phyloP scores from a whole-genome alignment of 1,140 invertebrate genomes.

The Papilio dardanus region DNA sequence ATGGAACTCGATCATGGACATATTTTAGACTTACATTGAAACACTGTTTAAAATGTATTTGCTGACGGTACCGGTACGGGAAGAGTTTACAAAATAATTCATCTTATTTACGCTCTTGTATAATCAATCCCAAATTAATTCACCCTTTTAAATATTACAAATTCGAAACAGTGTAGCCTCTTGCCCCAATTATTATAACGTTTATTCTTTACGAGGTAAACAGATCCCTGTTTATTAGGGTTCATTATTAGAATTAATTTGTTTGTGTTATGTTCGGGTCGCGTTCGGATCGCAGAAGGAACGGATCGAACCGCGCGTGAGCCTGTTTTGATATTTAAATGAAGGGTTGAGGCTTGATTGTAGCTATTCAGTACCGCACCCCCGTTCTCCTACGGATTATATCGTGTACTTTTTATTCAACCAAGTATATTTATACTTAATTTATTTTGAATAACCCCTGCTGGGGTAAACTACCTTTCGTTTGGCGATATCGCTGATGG shows the following conservation, averaged over 20 bases:
- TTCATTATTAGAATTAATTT: constrained; percentile 81
- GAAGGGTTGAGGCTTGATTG: constrained; percentile 72
- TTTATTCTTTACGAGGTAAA: constrained; percentile 80
- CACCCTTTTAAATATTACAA: constrained; percentile 66
- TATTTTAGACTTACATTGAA: not conserved
- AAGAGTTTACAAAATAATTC: not conserved
- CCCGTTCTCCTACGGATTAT: too few relatives aligned
- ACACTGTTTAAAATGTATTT: not conserved
- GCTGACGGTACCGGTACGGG: not conserved
- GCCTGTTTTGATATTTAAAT: constrained; percentile 81
- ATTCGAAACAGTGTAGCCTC: constrained; percentile 73
- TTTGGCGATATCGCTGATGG: too few relatives aligned
- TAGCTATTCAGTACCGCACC: constrained; percentile 59
- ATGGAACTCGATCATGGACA: not conserved
- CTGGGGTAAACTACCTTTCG: too few relatives aligned
- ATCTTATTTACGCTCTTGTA: constrained; percentile 45
- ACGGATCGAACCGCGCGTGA: constrained; percentile 60
- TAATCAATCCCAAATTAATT: constrained; percentile 71
- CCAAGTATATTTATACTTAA: too few relatives aligned
- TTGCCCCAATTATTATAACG: constrained; percentile 78
- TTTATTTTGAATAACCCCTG: too few relatives aligned
- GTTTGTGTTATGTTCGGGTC: constrained; percentile 78
- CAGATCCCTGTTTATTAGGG: constrained; percentile 80
- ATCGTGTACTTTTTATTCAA: too few relatives aligned
- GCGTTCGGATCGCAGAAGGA: constrained; percentile 55